These are phyloP conservation scores for Ctenopoma kingsleyae DNA, from an alignment of 2,797 vertebrate genomes.

Conservation along the genomic window DNA sequence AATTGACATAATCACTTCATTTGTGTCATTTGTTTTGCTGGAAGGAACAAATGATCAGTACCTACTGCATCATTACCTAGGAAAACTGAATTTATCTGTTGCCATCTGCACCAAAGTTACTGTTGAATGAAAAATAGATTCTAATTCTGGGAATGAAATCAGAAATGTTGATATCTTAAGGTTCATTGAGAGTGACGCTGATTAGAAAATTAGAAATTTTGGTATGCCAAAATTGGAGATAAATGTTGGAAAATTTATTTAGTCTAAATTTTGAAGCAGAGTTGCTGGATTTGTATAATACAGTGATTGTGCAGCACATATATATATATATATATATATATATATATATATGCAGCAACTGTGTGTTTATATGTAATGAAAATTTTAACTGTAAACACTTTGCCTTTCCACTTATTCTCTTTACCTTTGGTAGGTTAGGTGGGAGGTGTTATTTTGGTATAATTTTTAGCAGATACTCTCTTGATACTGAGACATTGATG, in stretches of 20 bases:
- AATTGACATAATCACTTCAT: constrained; percentile 56
- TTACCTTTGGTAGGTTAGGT: background rate
- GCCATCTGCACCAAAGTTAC: constrained; percentile 10
- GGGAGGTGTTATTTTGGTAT: too few species aligned
- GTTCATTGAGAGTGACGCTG: background rate
- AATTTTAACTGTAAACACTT: constrained; percentile 27
- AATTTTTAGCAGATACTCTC: background rate
- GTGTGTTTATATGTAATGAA: constrained; percentile 13
- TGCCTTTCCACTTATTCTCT: constrained; percentile 24
- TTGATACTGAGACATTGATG: constrained; percentile 2
- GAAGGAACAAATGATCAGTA: constrained; percentile 13
- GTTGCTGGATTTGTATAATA: constrained; percentile 12
- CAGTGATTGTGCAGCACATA: constrained; percentile 11
- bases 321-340: too few species aligned
- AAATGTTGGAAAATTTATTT: constrained; percentile 8
- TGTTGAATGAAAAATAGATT: constrained; percentile 3
- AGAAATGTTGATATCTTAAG: background rate
- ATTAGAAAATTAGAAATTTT: constrained; percentile 9
- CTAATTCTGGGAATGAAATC: background rate
- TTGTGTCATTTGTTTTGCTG: constrained; percentile 42
- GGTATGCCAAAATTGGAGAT: background rate
- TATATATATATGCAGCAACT: constrained; percentile 12
- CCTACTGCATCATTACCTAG: constrained; percentile 10
- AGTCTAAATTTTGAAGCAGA: background rate
- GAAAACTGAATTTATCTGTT: constrained; percentile 25